Percentiles rank a stretch among this genome's conserved stretches.
These are phyloP conservation scores for Garrulus glandarius DNA, from an alignment of 2,797 vertebrate species.

Conservation along the genomic window DNA sequence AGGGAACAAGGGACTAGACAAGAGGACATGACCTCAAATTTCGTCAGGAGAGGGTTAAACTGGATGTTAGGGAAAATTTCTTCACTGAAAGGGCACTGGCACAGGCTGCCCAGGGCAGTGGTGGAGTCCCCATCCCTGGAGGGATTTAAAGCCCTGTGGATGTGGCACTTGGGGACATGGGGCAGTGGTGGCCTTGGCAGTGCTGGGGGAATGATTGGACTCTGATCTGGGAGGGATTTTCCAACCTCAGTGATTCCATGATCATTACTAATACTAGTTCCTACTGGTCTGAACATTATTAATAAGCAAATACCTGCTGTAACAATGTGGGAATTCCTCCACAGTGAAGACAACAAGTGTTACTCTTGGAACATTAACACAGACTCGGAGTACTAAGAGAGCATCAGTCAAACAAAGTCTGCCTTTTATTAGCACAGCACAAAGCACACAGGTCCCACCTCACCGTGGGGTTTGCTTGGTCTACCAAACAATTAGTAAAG, in stretches of 20 bases:
- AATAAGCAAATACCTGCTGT: not conserved
- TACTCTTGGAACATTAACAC: not conserved
- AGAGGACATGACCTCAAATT: too few relatives aligned
- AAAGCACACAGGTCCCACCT: not conserved
- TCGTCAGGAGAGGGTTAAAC: too few relatives aligned
- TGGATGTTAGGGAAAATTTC: too few relatives aligned
- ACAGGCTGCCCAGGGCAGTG: not conserved
- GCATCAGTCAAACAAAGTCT: not conserved
- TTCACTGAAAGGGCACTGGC: too few relatives aligned
- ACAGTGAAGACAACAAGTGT: not conserved
- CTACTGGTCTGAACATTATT: not conserved
- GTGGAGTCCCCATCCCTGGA: not conserved
- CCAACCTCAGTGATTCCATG: not conserved
- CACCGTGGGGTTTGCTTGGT: accelerated
- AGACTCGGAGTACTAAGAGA: not conserved
- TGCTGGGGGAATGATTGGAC: not conserved
- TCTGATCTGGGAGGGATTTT: not conserved
- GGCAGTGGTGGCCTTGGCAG: not conserved
- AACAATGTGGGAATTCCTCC: not conserved
- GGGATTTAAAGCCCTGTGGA: not conserved
- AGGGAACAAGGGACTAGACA: not conserved
- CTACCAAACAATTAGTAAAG: not conserved
- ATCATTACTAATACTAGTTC: not conserved
- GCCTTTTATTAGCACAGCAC: not conserved
- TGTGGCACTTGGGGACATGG: not conserved